A percentile compares a stretch with the other conserved stretches of the same genome.
phyloP scores from a whole-genome alignment of 2,113 vertebrate genomes.

The Cyphomyrus discorhynchus region DNA sequence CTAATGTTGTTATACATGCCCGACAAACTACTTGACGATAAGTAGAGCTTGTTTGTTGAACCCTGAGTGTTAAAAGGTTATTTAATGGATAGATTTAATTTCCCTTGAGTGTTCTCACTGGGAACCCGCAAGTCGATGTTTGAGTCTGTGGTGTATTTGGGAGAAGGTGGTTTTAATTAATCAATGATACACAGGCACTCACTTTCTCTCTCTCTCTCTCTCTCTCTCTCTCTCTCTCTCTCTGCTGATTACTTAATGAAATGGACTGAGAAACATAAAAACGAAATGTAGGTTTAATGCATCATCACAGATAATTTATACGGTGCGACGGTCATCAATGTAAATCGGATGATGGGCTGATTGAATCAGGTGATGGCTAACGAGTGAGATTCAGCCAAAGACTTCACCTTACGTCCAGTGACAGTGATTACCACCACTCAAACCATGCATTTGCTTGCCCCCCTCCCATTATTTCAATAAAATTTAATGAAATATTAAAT shows the following conservation, averaged over 20 bases:
- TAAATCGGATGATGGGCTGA: slow-evolving; percentile 1
- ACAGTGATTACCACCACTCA: background rate
- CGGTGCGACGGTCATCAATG: background rate
- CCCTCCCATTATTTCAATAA: background rate
- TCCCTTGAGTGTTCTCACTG: background rate
- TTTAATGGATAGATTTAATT: background rate
- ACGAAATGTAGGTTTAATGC: background rate
- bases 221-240: background rate
- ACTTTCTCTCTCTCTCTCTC: background rate
- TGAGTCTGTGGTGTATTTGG: background rate
- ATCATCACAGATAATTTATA: background rate
- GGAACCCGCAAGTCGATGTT: background rate
- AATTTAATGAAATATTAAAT: background rate
- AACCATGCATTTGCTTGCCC: background rate
- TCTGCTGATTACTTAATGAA: background rate
- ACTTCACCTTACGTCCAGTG: too few relatives aligned
- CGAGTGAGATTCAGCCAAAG: slow-evolving; percentile 29
- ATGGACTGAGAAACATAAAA: background rate
- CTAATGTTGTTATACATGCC: background rate
- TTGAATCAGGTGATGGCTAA: slow-evolving; percentile 44
- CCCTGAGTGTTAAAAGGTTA: background rate
- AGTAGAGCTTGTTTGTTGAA: background rate
- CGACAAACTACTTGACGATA: background rate
- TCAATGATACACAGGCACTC: background rate
- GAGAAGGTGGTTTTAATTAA: background rate